A percentile compares a stretch with the other conserved stretches of the same genome.
phyloP scores from a whole-genome alignment of 2,888 invertebrate genomes.

The Pyralis farinalis region DNA sequence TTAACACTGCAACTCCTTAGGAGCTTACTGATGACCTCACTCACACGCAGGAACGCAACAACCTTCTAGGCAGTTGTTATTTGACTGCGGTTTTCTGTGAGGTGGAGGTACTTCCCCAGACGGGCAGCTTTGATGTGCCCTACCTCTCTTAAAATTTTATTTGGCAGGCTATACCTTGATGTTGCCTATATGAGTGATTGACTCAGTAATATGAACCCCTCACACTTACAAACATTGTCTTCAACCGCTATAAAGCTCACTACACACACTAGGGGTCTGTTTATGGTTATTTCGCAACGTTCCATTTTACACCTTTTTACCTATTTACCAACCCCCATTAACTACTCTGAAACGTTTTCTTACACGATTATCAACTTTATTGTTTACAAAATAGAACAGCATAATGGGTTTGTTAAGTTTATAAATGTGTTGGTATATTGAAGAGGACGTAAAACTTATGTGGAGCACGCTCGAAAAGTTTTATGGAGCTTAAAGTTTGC shows the following conservation, averaged over 20 bases:
- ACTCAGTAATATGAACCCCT: no score
- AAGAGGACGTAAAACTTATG: conserved; percentile 67
- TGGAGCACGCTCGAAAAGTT: conserved; percentile 74
- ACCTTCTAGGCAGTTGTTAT: no score
- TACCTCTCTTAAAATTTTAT: no score
- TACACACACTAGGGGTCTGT: conserved; percentile 52
- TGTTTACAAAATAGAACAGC: conserved; percentile 7
- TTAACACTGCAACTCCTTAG: no score
- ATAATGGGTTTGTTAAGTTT: conserved; percentile 24
- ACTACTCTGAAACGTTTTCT: conserved; percentile 7
- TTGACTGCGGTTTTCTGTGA: no score
- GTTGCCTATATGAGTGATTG: no score
- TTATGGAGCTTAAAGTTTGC: conserved; percentile 70
- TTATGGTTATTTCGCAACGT: conserved; percentile 58
- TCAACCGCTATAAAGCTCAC: conserved; percentile 30
- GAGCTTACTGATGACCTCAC: no score
- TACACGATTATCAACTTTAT: conserved; percentile 10
- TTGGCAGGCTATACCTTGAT: no score
- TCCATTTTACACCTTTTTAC: conserved; percentile 59
- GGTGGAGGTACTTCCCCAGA: no score
- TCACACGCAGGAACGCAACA: no score
- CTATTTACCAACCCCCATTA: conserved; percentile 17
- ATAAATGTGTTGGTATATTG: conserved; percentile 39
- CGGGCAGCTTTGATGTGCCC: no score
- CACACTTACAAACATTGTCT: no score